Evolutionary conservation across 2,113 vertebrate species (phyloP).

Genomic region (Kryptolebias marmoratus): DNA sequence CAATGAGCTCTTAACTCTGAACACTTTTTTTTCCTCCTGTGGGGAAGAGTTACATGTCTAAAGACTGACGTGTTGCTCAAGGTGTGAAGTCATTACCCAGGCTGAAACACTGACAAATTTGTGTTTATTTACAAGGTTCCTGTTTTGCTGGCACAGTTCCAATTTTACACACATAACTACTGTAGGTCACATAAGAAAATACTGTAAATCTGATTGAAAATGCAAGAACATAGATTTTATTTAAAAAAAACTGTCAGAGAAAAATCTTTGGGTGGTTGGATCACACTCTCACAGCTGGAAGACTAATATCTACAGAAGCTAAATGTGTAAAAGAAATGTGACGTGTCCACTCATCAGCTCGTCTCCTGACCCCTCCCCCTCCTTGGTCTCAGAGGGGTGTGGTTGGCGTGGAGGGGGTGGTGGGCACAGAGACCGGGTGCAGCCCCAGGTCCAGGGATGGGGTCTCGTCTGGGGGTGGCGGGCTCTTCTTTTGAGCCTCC

Average conservation of each 20-base stretch:
- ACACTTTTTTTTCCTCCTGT: neutral
- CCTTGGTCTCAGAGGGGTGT: conserved; percentile 65
- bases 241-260: conserved; percentile 28
- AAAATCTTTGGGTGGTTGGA: neutral
- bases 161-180: conserved; percentile 29
- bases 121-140: conserved; percentile 74
- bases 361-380: too few species aligned
- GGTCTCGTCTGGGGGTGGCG: conserved; percentile 78
- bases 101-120: conserved; percentile 5
- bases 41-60: neutral
- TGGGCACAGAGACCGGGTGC: conserved; percentile 82
- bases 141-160: conserved; percentile 31
- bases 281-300: conserved; percentile 33
- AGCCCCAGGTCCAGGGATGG: conserved; percentile 90
- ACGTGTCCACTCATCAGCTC: neutral
- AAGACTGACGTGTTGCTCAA: neutral
- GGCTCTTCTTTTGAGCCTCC: conserved; percentile 89
- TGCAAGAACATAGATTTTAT: conserved; percentile 34
- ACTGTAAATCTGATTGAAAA: conserved; percentile 48
- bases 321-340: conserved; percentile 4
- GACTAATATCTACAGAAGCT: conserved; percentile 19
- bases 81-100: neutral
- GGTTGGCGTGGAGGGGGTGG: conserved; percentile 70
- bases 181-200: conserved; percentile 48
- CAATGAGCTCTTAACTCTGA: neutral